Percentiles rank a stretch among this genome's conserved stretches.
Conservation (phyloP, 1,140 invertebrate species). For the Protaetia brevitarsis region DNA sequence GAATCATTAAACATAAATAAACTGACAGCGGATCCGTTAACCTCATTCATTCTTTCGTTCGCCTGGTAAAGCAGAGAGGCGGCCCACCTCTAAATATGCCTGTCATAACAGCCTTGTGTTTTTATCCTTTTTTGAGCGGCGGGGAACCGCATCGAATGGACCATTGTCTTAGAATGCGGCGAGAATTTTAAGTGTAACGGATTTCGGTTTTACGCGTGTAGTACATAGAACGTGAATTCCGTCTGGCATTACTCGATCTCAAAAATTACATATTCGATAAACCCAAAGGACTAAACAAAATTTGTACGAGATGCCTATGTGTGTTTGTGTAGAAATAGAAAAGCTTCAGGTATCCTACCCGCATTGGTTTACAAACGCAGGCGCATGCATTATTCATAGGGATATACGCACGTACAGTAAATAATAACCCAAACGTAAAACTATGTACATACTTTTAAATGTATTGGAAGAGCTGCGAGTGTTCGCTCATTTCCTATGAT, state of each 20-base stretch:
- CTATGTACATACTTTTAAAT: neutral
- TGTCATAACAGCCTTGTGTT: neutral
- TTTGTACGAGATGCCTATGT: neutral
- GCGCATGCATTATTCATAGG: too few species aligned
- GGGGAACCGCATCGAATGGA: neutral
- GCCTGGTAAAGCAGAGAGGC: neutral
- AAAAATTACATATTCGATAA: neutral
- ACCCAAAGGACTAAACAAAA: neutral
- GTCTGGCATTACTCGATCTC: neutral
- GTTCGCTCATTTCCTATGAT: neutral
- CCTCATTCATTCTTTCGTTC: neutral
- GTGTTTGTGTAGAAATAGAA: neutral
- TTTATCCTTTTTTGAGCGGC: conserved; percentile 3
- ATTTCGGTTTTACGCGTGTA: neutral
- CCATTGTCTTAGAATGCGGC: conserved; percentile 11
- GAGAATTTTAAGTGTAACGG: conserved; percentile 17
- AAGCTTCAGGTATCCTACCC: neutral
- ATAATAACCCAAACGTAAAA: neutral
- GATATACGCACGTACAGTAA: neutral
- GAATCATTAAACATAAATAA: conserved; percentile 11
- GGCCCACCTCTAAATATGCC: neutral
- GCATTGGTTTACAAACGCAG: too few species aligned
- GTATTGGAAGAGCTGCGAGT: neutral
- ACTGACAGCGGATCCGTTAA: neutral
- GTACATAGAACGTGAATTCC: neutral